Conservation (phyloP, 35 echinoderm and acorn worm genomes). For the Heliocidaris tuberculata region DNA sequence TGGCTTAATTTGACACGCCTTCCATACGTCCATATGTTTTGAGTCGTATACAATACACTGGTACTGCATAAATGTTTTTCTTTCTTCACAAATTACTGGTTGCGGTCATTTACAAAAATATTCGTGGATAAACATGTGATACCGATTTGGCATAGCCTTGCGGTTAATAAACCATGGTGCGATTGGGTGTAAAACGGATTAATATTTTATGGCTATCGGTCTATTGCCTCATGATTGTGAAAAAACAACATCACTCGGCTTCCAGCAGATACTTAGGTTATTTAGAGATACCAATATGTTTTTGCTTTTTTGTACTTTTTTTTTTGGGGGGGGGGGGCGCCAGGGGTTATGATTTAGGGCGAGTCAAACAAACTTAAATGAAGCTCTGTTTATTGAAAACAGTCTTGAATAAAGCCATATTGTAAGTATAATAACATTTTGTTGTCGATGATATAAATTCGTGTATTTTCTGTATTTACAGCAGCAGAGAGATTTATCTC, state of each 20-base stretch:
- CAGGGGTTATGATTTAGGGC: neutral
- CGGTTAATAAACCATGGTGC: neutral
- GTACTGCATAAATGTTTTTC: neutral
- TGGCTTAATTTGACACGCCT: too few relatives aligned
- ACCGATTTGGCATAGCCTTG: neutral
- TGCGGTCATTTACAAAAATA: neutral
- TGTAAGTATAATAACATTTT: too few relatives aligned
- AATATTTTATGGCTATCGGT: neutral
- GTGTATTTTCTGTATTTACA: too few relatives aligned
- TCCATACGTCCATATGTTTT: too few relatives aligned
- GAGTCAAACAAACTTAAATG: neutral
- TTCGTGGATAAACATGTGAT: neutral
- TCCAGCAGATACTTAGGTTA: neutral
- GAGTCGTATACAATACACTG: too few relatives aligned
- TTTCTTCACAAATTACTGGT: slow-evolving; percentile 3
- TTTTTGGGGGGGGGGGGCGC: neutral
- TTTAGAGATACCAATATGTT: neutral
- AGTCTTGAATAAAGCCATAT: too few relatives aligned
- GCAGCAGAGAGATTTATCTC: too few relatives aligned
- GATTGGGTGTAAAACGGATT: neutral
- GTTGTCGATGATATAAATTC: too few relatives aligned
- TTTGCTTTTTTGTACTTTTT: neutral
- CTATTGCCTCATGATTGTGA: neutral
- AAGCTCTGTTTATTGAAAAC: too few relatives aligned
- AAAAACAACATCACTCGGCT: neutral